Percentiles rank a stretch among this genome's conserved stretches.
Conservation (phyloP, 2,797 vertebrate genomes). For the Eremophila alpestris region DNA sequence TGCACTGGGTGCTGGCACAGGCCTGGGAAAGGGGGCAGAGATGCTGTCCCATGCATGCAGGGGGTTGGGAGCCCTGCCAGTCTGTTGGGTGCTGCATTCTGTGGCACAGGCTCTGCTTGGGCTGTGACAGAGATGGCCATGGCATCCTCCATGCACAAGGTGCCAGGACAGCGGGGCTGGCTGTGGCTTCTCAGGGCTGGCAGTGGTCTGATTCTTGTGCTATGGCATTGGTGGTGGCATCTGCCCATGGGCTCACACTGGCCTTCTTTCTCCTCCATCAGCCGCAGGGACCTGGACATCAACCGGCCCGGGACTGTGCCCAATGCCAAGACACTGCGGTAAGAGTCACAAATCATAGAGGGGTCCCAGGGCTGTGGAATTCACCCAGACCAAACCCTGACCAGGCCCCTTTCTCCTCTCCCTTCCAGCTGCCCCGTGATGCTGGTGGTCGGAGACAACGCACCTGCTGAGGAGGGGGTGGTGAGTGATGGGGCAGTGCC, state of each 20-base stretch:
- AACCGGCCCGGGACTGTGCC: slow-evolving; percentile 89
- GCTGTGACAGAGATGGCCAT: neutral
- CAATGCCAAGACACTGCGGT: slow-evolving; percentile 94
- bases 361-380: neutral
- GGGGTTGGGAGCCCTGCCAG: neutral
- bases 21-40: neutral
- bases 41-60: neutral
- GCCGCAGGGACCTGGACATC: slow-evolving; percentile 96
- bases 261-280: slow-evolving; percentile 45
- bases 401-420: neutral
- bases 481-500: slow-evolving; percentile 76
- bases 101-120: fast-evolving
- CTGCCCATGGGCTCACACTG: neutral
- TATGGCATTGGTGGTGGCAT: neutral
- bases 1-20: neutral
- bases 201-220: neutral
- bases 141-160: neutral
- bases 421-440: slow-evolving; percentile 89
- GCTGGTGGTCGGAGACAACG: slow-evolving; percentile 96
- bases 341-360: neutral
- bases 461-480: slow-evolving; percentile 94
- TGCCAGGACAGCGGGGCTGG: fast-evolving
- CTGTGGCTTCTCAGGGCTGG: neutral
- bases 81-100: neutral
- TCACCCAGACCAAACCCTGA: neutral